A percentile compares a stretch with the other conserved stretches of the same genome.
Evolutionary conservation across 2,113 vertebrate genomes (phyloP).

Genomic region (Larimichthys crocea): DNA sequence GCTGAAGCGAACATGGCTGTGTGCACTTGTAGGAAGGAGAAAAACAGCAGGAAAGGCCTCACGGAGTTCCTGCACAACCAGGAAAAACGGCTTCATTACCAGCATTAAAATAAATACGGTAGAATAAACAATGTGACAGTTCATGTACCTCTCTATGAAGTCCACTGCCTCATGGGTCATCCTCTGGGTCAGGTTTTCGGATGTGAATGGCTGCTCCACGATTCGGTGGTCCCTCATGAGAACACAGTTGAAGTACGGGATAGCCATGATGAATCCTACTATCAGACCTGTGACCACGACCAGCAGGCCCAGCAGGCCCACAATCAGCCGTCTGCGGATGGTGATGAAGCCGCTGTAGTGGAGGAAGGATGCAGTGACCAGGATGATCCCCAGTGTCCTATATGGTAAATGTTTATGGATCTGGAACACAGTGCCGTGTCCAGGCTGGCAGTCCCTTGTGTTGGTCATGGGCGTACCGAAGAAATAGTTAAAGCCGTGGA

Average conservation of each 20-base stretch:
- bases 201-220: slow-evolving; percentile 86
- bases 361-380: slow-evolving; percentile 68
- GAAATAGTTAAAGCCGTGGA: slow-evolving; percentile 91
- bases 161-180: slow-evolving; percentile 84
- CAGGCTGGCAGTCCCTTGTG: slow-evolving; percentile 88
- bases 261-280: slow-evolving; percentile 72
- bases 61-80: slow-evolving; percentile 77
- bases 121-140: too few relatives aligned
- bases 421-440: slow-evolving; percentile 84
- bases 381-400: slow-evolving; percentile 22
- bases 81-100: not conserved
- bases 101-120: not conserved
- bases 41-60: slow-evolving; percentile 87
- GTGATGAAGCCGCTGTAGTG: slow-evolving; percentile 62
- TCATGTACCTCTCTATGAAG: slow-evolving; percentile 85
- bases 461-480: slow-evolving; percentile 89
- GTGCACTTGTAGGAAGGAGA: slow-evolving; percentile 91
- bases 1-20: slow-evolving; percentile 88
- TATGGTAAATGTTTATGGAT: slow-evolving; percentile 51
- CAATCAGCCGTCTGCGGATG: slow-evolving; percentile 38
- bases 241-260: slow-evolving; percentile 89
- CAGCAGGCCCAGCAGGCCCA: slow-evolving; percentile 51
- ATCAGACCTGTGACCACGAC: not conserved
- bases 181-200: slow-evolving; percentile 87
- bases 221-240: slow-evolving; percentile 85